A percentile compares a stretch with the other conserved stretches of the same genome.
These are phyloP conservation scores for Listrodromus nycthemerus DNA, from an alignment of 2,888 invertebrate genomes.

Conservation along the genomic window DNA sequence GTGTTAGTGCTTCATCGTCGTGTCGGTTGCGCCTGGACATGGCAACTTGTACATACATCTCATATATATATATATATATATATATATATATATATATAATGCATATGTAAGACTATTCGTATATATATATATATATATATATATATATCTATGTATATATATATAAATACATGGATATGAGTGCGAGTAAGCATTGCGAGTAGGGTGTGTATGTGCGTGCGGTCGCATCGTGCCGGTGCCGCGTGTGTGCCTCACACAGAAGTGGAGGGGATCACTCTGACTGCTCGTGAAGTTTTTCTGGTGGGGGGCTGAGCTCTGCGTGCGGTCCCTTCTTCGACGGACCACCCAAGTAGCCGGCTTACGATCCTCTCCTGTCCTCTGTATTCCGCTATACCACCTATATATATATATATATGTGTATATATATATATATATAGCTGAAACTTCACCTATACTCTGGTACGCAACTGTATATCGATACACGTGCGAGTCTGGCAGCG, in stretches of 20 bases:
- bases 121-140: not conserved
- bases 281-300: slow-evolving; percentile 80
- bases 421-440: slow-evolving; percentile 5
- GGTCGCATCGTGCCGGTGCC: slow-evolving; percentile 46
- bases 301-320: slow-evolving; percentile 82
- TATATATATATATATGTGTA: slow-evolving; percentile 44
- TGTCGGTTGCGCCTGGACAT: slow-evolving; percentile 34
- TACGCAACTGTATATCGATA: slow-evolving; percentile 42
- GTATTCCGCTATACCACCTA: slow-evolving; percentile 45
- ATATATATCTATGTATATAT: not conserved
- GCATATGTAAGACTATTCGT: too few relatives aligned
- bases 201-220: slow-evolving; percentile 71
- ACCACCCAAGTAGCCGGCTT: slow-evolving; percentile 84
- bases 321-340: slow-evolving; percentile 84
- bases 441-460: slow-evolving; percentile 58
- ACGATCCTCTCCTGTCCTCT: slow-evolving; percentile 72
- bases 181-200: slow-evolving; percentile 20
- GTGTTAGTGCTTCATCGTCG: slow-evolving; percentile 66
- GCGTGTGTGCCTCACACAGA: slow-evolving; percentile 53
- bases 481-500: slow-evolving; percentile 44
- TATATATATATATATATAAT: not conserved
- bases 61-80: not conserved
- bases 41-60: slow-evolving; percentile 5
- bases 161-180: not conserved
- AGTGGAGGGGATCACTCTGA: slow-evolving; percentile 70